Conservation (phyloP, 35 echinoderm and acorn worm genomes). For the Ophioderma brevispina region DNA sequence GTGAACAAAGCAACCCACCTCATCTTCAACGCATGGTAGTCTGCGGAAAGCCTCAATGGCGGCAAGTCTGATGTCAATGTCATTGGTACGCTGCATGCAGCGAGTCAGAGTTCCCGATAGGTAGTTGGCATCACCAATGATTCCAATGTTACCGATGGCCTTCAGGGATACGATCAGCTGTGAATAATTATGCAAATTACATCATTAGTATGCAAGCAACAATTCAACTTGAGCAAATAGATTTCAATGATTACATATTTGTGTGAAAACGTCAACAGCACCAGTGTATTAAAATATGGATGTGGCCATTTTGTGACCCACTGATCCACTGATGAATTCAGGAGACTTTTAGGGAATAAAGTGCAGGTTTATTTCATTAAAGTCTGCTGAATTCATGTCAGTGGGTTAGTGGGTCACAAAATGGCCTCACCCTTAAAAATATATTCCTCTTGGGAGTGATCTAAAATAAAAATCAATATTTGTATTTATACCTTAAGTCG, state of each 20-base stretch:
- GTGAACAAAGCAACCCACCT: neutral
- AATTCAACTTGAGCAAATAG: neutral
- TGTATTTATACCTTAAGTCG: constrained; percentile 48
- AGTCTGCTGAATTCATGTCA: too few species aligned
- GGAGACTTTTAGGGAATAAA: too few species aligned
- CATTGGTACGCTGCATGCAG: constrained; percentile 19
- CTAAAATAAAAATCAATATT: too few species aligned
- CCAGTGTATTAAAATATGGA: neutral
- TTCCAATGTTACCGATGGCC: constrained; percentile 61
- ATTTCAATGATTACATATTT: neutral
- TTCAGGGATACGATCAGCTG: constrained; percentile 65
- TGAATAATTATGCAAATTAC: neutral
- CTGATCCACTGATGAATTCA: too few species aligned
- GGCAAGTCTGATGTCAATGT: constrained; percentile 60
- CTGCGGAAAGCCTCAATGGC: constrained; percentile 56
- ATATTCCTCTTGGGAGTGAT: too few species aligned
- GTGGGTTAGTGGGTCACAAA: too few species aligned
- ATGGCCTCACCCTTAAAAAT: too few species aligned
- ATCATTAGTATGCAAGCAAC: too few species aligned
- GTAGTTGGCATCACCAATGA: neutral
- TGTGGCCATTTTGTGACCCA: too few species aligned
- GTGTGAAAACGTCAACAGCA: neutral
- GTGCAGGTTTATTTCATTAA: too few species aligned
- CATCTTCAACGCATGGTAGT: constrained; percentile 51
- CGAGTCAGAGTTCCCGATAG: neutral